phyloP scores from a whole-genome alignment of 2,888 invertebrate genomes.

The Volucella zonaria region DNA sequence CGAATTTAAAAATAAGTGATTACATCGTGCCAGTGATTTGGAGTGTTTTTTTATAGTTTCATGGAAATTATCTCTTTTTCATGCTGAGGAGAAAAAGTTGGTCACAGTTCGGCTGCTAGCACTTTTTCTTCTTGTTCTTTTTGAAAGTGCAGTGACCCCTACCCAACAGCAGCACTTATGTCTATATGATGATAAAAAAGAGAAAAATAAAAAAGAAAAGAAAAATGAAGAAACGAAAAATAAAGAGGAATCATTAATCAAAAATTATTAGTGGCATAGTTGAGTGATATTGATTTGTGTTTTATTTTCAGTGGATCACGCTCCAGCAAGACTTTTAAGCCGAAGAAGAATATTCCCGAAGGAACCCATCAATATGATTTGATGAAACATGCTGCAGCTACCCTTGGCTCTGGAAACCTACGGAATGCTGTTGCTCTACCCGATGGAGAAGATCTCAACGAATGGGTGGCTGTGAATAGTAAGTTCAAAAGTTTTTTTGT shows the following conservation, averaged over 20 bases:
- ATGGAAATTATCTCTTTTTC: background rate
- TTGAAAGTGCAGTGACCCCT: slow-evolving; percentile 47
- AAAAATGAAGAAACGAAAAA: slow-evolving; percentile 26
- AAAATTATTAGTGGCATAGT: background rate
- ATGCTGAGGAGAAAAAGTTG: background rate
- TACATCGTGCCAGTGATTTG: slow-evolving; percentile 20
- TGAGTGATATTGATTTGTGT: slow-evolving; percentile 21
- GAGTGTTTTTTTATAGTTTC: background rate
- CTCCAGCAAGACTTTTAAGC: slow-evolving; percentile 98
- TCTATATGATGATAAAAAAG: slow-evolving; percentile 32
- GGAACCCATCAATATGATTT: slow-evolving; percentile 99
- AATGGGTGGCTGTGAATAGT: slow-evolving; percentile 99
- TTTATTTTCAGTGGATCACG: slow-evolving; percentile 83
- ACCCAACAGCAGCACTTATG: slow-evolving; percentile 29
- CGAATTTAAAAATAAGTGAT: slow-evolving; percentile 47
- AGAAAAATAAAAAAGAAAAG: background rate
- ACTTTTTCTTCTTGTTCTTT: slow-evolving; percentile 17
- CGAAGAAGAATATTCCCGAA: slow-evolving; percentile 99
- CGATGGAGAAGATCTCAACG: slow-evolving; percentile 99
- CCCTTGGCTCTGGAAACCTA: slow-evolving; percentile 98
- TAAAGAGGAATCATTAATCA: background rate
- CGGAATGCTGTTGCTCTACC: slow-evolving; percentile 97
- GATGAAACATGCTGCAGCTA: slow-evolving; percentile 99
- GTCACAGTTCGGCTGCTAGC: slow-evolving; percentile 12
- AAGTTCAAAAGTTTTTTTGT: slow-evolving; percentile 84